Percentiles rank a stretch among this genome's conserved stretches.
These are phyloP conservation scores for Paedocypris sp. DNA, from an alignment of 2,113 vertebrate genomes.

Conservation along the genomic window DNA sequence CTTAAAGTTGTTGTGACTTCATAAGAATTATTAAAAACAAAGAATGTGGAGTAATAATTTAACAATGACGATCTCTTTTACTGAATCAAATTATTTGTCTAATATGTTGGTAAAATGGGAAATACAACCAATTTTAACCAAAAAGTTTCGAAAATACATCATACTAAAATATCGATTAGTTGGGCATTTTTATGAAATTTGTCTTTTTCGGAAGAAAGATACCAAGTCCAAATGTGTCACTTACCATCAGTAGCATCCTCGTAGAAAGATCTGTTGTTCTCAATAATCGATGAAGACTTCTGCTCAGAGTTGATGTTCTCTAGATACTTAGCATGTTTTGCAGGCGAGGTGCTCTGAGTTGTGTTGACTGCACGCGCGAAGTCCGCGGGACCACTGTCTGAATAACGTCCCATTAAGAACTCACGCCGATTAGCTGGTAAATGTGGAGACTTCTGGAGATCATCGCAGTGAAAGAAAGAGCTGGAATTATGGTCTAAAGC, in stretches of 20 bases:
- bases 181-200: too few species aligned
- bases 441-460: slow-evolving; percentile 52
- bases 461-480: slow-evolving; percentile 54
- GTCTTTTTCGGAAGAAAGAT: too few species aligned
- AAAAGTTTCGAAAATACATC: too few species aligned
- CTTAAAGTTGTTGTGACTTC: too few species aligned
- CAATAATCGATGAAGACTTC: slow-evolving; percentile 47
- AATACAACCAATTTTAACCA: too few species aligned
- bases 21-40: too few species aligned
- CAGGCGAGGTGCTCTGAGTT: slow-evolving; percentile 53
- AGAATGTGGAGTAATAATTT: too few species aligned
- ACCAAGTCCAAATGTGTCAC: slow-evolving; percentile 7
- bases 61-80: too few species aligned
- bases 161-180: too few species aligned
- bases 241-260: slow-evolving; percentile 57
- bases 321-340: slow-evolving; percentile 64
- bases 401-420: slow-evolving; percentile 54
- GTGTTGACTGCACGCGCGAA: slow-evolving; percentile 52
- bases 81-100: too few species aligned
- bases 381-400: slow-evolving; percentile 41
- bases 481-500: slow-evolving; percentile 51
- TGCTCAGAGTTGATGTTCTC: slow-evolving; percentile 56
- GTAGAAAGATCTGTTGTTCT: slow-evolving; percentile 56
- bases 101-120: too few species aligned
- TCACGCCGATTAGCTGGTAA: slow-evolving; percentile 51